A percentile compares a stretch with the other conserved stretches of the same genome.
Evolutionary conservation across 2,888 invertebrate species (phyloP).

Genomic region (Rhagonycha lutea): DNA sequence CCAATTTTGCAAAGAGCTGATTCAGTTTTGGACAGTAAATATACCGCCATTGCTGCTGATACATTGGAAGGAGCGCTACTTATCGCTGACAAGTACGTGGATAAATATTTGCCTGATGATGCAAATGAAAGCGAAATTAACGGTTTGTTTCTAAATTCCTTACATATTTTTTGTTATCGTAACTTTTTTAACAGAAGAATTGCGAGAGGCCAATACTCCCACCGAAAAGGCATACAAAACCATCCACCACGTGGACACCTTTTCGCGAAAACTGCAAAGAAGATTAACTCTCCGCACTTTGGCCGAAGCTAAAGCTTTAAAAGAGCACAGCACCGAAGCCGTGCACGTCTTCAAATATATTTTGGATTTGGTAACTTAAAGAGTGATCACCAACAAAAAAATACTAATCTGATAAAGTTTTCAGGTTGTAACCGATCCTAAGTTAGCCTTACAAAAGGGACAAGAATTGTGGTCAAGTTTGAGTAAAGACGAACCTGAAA

Average conservation of each 20-base stretch:
- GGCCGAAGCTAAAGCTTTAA: conserved; percentile 78
- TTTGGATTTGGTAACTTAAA: conserved; percentile 70
- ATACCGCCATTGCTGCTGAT: conserved; percentile 75
- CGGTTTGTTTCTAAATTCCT: conserved; percentile 53
- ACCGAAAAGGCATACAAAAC: conserved; percentile 71
- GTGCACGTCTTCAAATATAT: conserved; percentile 78
- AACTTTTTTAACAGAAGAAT: background rate
- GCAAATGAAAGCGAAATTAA: conserved; percentile 63
- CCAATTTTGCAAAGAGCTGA: conserved; percentile 79
- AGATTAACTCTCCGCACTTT: conserved; percentile 77
- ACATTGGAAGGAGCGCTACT: conserved; percentile 75
- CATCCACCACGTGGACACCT: conserved; percentile 76
- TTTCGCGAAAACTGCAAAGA: conserved; percentile 76
- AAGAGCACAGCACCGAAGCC: conserved; percentile 74
- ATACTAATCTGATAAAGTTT: conserved; percentile 19
- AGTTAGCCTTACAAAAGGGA: conserved; percentile 72
- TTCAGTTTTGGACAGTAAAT: conserved; percentile 73
- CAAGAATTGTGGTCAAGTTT: conserved; percentile 72
- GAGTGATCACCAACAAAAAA: background rate
- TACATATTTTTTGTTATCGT: background rate
- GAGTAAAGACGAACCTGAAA: conserved; percentile 81
- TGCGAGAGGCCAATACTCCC: conserved; percentile 36
- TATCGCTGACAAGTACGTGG: conserved; percentile 80
- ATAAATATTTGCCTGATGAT: conserved; percentile 77
- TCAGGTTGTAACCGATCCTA: conserved; percentile 80